phyloP scores from a whole-genome alignment of 2,113 vertebrate species.

The Xenotilapia flavipinnis region DNA sequence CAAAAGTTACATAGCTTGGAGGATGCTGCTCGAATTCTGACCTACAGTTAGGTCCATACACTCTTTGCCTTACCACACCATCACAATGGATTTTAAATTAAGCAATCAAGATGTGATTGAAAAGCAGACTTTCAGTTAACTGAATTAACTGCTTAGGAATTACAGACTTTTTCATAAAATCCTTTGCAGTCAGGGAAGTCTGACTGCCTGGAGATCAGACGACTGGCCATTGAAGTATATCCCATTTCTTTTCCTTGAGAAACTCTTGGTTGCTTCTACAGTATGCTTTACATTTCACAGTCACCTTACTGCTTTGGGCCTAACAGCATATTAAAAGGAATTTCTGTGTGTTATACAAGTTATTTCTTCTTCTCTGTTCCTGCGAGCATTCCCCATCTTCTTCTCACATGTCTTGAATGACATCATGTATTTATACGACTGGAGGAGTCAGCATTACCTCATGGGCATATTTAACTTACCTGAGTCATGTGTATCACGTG shows the following conservation, averaged over 20 bases:
- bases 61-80: not conserved
- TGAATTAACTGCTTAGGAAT: not conserved
- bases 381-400: not conserved
- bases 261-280: not conserved
- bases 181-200: not conserved
- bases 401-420: not conserved
- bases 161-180: not conserved
- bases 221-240: not conserved
- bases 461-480: not conserved
- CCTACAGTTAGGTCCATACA: not conserved
- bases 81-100: not conserved
- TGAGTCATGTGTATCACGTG: not conserved
- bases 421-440: not conserved
- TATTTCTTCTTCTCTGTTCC: not conserved
- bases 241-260: not conserved
- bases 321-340: not conserved
- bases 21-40: not conserved
- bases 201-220: not conserved
- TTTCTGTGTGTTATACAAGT: not conserved
- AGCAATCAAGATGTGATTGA: not conserved
- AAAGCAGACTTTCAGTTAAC: not conserved
- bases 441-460: not conserved
- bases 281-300: not conserved
- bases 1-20: not conserved
- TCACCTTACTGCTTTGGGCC: not conserved